phyloP scores from a whole-genome alignment of 2,113 vertebrate species.

The Onychostoma macrolepis region DNA sequence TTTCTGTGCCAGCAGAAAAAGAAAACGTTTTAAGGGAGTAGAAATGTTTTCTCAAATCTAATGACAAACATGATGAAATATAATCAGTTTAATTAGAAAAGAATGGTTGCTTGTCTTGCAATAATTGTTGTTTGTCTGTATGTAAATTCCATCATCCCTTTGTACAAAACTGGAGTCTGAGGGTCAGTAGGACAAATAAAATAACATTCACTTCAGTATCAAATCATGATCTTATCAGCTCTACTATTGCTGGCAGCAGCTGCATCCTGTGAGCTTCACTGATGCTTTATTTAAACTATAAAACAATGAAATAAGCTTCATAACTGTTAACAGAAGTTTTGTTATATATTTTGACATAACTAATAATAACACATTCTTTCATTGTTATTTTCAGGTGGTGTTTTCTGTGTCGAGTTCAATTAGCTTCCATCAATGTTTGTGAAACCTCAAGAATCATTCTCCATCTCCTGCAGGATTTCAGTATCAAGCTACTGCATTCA shows the following conservation, averaged over 20 bases:
- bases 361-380: background rate
- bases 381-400: conserved; percentile 22
- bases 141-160: too few relatives aligned
- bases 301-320: background rate
- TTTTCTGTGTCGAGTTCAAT: conserved; percentile 13
- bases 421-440: conserved; percentile 15
- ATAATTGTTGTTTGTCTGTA: too few relatives aligned
- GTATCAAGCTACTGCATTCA: background rate
- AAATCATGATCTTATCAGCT: background rate
- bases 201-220: too few relatives aligned
- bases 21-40: too few relatives aligned
- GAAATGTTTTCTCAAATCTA: too few relatives aligned
- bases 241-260: background rate
- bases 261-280: background rate
- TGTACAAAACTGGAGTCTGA: too few relatives aligned
- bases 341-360: too few relatives aligned
- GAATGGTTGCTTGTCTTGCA: too few relatives aligned
- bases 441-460: conserved; percentile 20
- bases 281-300: background rate
- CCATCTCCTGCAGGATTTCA: conserved; percentile 27
- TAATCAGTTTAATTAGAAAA: too few relatives aligned
- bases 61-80: too few relatives aligned
- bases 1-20: too few relatives aligned
- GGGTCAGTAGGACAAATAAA: too few relatives aligned
- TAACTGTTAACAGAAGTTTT: background rate